Base-by-base conservation (phyloP, 2,888 invertebrate genomes). In the Synergus umbraculus region DNA sequence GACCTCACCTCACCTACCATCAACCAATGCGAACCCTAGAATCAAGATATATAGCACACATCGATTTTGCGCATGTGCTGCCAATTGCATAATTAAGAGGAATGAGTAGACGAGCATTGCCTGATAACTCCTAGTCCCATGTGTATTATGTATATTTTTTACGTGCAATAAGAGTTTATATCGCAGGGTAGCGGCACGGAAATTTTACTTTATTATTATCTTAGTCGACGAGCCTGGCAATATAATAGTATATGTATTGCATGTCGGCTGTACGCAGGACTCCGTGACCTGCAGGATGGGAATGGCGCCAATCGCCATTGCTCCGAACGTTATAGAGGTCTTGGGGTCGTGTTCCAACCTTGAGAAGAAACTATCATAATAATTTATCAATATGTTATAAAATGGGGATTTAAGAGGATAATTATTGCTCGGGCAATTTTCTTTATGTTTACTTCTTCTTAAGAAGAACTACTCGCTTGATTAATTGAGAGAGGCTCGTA, bases 11-110 rank as follows among this genome's bases (percentile, higher is more conserved):
- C 78, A 76, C 76, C 81, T 81, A 79, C 76, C 81, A 80, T 69
- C 78, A 79, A 81, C 81, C 69, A 78, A 78, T 79, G 67, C 65
- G 22, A 80, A 76, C 60, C 76, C 49, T 63, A 81, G 78, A 83
- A 37, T 15, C 15, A n/a, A 22, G 22, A 49, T 29, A 37, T 49
- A 69, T 44, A 49, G 4, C 82, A 82, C 73, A 64, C 80, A 78
- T 79, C 87, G 78, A 82, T 79, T 79, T 77, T 80, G 76, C 78
- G 79, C 80, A 80, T 80, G 79, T 81, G 80, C 80, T 81, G 78
- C 84, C 85, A 85, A 86, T 87, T 86, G 85, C 83, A 85, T 85
- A 85, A 85, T 86, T 85, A 83, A 83, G 60, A 82, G 60, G 85
- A 85, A 87, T 81, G 84, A 84, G 86, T 80, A 81, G 83, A 84